Conservation (phyloP, 2,113 vertebrate genomes). For the Hippopotamus amphibius region DNA sequence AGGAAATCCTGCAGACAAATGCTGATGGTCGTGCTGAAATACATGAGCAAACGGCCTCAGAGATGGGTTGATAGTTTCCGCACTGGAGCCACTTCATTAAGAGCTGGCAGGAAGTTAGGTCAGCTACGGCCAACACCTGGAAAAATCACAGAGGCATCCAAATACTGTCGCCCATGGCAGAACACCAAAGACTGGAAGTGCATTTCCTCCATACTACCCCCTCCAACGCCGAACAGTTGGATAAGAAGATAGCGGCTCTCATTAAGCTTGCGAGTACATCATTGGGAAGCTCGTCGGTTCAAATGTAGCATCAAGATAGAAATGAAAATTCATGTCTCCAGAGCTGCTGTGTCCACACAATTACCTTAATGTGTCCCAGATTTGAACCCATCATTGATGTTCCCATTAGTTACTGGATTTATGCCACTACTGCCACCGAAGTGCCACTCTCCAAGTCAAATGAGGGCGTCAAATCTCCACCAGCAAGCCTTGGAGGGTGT, state of each 20-base stretch:
- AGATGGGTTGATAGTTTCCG: slow-evolving; percentile 35
- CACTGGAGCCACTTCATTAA: slow-evolving; percentile 51
- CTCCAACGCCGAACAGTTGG: slow-evolving; percentile 65
- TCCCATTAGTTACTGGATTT: slow-evolving; percentile 48
- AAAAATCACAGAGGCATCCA: slow-evolving; percentile 76
- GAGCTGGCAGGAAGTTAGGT: slow-evolving; percentile 73
- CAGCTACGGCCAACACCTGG: slow-evolving; percentile 77
- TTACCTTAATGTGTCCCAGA: slow-evolving; percentile 60
- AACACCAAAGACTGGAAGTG: slow-evolving; percentile 51
- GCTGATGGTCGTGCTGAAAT: slow-evolving; percentile 4
- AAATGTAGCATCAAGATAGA: background rate
- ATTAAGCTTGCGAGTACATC: background rate
- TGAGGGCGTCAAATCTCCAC: slow-evolving; percentile 9
- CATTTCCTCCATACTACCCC: slow-evolving; percentile 9
- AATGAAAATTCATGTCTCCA: slow-evolving; percentile 34
- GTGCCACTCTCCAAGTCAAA: slow-evolving; percentile 29
- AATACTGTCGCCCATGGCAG: slow-evolving; percentile 46
- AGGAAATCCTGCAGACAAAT: slow-evolving; percentile 47
- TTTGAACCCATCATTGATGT: slow-evolving; percentile 19
- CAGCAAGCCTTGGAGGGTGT: slow-evolving; percentile 52
- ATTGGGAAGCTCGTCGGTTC: slow-evolving; percentile 39
- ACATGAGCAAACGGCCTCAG: background rate
- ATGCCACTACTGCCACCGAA: slow-evolving; percentile 34
- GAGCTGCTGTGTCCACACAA: slow-evolving; percentile 18
- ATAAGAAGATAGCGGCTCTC: slow-evolving; percentile 53